Evolutionary conservation across 2,113 vertebrate genomes (phyloP), one percentile per base, ranked within the genome.

Genomic region (Menidia beryllina): DNA sequence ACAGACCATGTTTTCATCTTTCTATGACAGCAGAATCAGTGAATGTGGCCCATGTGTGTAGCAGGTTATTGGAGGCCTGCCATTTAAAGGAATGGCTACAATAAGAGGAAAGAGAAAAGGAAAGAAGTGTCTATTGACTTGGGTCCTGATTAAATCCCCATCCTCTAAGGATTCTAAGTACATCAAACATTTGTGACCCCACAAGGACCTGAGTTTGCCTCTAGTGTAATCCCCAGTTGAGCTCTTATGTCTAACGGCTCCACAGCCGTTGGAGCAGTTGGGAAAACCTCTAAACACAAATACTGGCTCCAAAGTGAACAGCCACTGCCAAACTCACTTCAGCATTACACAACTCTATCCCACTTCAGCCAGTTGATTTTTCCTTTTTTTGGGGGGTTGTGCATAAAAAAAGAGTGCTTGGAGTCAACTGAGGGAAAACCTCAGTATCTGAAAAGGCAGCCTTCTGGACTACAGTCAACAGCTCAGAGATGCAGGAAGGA

Each of bases 41-140:
- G 56, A 79, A 24, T 77, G 7, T 62, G 75, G 27, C 25, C 54
- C 86, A 86, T 84, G 75, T 79, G 78, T 60, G 77, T 55, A 57
- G 71, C 83, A 86, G 81, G 72, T 84, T 80, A 64, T 27, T 84
- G 86, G 83, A 86, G 66, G 30, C 26, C 41, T 5, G 79, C 73
- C 83, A 78, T 4, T 7, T 19, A 23, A 14, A 59, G 8, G 17
- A 36, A 67, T 2, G 11, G 23, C 2, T 50, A 55, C 24, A 51
- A 80, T 48, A 15, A 71, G 17, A 67, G 52, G 30, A 66, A n/a
- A 68, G 17, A 30, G 10, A 21, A 58, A 25, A 26, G 23, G 25
- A n/a, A 51, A 27, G 39, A 0, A 30, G 24, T 55, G 27, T 54
- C 26, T 51, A 53, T 53, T 30, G 20, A 57, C 25, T 36, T 41